Evolutionary conservation across 23 tunicate genomes (phyloP), one percentile per base, ranked within the genome.

Genomic region (Halocynthia aurantium): DNA sequence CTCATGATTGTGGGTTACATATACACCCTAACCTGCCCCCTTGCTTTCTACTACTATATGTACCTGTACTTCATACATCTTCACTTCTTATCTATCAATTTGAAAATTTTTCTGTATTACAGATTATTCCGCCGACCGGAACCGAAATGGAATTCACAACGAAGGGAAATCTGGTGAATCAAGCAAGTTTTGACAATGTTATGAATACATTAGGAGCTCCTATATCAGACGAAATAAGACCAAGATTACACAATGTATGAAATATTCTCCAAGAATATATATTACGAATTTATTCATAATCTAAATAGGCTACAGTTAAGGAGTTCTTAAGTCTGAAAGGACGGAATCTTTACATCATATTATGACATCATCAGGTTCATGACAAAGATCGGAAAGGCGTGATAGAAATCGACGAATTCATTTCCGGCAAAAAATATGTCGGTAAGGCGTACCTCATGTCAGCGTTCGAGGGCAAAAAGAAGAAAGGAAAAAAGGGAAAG

Each of bases 341-440:
- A 57, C 13, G n/a, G n/a, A 21, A 49, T 49, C 60, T 44, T 21
- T 50, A 50, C 68, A 15, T 12, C 21, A 51, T 55, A 19, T 17
- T 71, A 19, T 71, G 22, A 71, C 10, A n/a, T 75, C 22, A 11
- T 20, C 65, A 90, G 97, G 82, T 90, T 12, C 98, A 92, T 69
- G 98, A 92, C 76, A 86, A 86, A 75, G 92, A 86, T 18, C 21
- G 92, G 20, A 78, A 72, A 68, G 98, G 88, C 5, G 75, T 92
- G 8, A n/a, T 92, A 20, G 98, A 92, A 22, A 71, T 92, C 53
- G 92, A 86, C 21, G 98, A 92, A 75, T 92, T 92, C 62, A 64
- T 92, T 5, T 92, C 98, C 69, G 98, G 98, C 2, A 92, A 92
- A 74, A 86, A 86, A 74, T 92, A 92, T 53, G 80, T 92, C 74